Evolutionary conservation across 2,113 vertebrate genomes (phyloP).

Genomic region (Leptosomus discolor): DNA sequence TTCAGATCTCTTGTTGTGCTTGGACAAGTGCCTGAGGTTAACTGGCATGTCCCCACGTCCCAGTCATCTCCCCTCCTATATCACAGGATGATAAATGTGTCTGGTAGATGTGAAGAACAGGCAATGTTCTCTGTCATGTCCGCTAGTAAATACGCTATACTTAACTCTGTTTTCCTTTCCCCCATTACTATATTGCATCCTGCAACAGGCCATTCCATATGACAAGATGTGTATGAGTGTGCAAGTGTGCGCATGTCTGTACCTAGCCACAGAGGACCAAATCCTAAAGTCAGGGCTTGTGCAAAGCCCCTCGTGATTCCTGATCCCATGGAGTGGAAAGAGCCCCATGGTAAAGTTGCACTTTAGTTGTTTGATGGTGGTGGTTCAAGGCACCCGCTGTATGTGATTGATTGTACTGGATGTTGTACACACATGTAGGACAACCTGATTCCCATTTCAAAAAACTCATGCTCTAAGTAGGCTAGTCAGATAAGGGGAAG

Average conservation of each 20-base stretch:
- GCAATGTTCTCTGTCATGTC: neutral
- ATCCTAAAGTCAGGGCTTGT: neutral
- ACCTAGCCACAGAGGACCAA: neutral
- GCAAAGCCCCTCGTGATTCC: neutral
- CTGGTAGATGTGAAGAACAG: neutral
- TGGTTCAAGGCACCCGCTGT: neutral
- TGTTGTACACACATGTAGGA: neutral
- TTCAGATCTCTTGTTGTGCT: conserved; percentile 33
- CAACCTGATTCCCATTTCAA: neutral
- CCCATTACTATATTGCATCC: rapidly evolving
- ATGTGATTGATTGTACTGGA: neutral
- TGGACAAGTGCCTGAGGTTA: conserved; percentile 70
- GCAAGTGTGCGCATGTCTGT: rapidly evolving
- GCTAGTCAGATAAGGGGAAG: neutral
- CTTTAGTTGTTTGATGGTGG: neutral
- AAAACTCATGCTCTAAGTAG: neutral
- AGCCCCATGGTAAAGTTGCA: neutral
- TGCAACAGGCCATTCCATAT: neutral
- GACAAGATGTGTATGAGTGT: rapidly evolving
- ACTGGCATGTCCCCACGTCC: conserved; percentile 2
- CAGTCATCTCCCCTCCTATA: neutral
- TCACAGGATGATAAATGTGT: neutral
- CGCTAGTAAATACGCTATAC: neutral
- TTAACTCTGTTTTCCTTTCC: neutral
- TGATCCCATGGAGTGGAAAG: neutral